Evolutionary conservation across 2,113 vertebrate species (phyloP).

Genomic region (Acanthisitta chloris): DNA sequence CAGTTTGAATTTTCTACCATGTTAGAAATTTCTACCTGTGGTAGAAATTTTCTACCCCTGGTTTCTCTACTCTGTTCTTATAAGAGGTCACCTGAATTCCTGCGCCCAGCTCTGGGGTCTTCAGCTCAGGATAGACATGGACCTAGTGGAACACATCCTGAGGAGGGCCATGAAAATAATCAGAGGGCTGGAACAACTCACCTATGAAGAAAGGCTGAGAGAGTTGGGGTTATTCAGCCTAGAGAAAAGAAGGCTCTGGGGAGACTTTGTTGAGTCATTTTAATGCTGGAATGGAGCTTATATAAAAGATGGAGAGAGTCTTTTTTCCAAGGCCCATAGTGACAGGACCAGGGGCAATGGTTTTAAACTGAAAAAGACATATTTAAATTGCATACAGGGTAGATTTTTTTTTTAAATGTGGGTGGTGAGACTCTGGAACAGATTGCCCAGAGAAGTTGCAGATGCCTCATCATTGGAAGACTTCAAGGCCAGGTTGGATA

Average conservation of each 20-base stretch:
- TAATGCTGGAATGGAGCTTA: not conserved
- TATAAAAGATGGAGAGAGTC: not conserved
- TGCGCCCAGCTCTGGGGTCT: accelerated
- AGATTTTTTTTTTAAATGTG: accelerated
- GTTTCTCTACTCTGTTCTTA: not conserved
- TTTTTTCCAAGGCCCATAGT: not conserved
- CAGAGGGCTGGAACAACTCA: not conserved
- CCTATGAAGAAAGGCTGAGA: not conserved
- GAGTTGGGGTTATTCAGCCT: not conserved
- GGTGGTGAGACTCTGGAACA: accelerated
- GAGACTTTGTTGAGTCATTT: accelerated
- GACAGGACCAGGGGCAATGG: not conserved
- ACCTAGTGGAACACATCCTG: accelerated
- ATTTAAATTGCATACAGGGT: not conserved
- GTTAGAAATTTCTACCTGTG: too few species aligned
- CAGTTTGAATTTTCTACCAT: not conserved
- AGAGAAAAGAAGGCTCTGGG: accelerated
- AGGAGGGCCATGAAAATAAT: not conserved
- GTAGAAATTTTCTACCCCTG: not conserved
- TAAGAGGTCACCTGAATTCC: not conserved
- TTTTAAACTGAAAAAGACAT: not conserved
- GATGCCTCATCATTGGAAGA: not conserved
- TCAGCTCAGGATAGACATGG: not conserved
- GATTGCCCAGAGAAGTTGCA: accelerated
- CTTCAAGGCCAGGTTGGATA: not conserved